phyloP scores from a whole-genome alignment of 2,797 vertebrate species.

The Cephalopachus bancanus region DNA sequence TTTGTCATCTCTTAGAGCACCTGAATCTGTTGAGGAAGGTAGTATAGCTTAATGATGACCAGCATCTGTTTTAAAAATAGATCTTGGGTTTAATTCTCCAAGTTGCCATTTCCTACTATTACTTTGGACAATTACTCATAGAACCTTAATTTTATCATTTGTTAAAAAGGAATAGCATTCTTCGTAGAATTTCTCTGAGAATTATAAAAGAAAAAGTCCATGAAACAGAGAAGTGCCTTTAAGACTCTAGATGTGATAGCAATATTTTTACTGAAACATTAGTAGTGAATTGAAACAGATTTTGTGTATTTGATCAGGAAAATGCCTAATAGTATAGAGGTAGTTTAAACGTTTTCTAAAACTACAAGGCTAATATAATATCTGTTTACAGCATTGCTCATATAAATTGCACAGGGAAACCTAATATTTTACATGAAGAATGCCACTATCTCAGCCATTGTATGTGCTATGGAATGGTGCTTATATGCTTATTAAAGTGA shows the following conservation, averaged over 20 bases:
- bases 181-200: slow-evolving; percentile 33
- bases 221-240: slow-evolving; percentile 14
- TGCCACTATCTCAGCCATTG: not conserved
- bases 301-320: slow-evolving; percentile 29
- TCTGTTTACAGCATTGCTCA: not conserved
- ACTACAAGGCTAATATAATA: not conserved
- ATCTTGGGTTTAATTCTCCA: slow-evolving; percentile 32
- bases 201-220: slow-evolving; percentile 36
- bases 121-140: not conserved
- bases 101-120: slow-evolving; percentile 26
- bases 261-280: slow-evolving; percentile 36
- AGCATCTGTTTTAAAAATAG: not conserved
- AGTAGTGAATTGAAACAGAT: not conserved
- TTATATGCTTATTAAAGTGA: not conserved
- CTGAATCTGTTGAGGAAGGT: not conserved
- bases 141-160: slow-evolving; percentile 14
- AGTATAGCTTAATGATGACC: not conserved
- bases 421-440: not conserved
- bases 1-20: not conserved
- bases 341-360: not conserved
- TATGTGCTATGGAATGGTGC: not conserved
- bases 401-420: not conserved
- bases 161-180: slow-evolving; percentile 32
- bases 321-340: not conserved
- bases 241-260: slow-evolving; percentile 15